Percentiles rank a stretch among this genome's conserved stretches.
These are phyloP conservation scores for Papilio xuthus DNA, from an alignment of 1,140 invertebrate genomes.

Conservation along the genomic window DNA sequence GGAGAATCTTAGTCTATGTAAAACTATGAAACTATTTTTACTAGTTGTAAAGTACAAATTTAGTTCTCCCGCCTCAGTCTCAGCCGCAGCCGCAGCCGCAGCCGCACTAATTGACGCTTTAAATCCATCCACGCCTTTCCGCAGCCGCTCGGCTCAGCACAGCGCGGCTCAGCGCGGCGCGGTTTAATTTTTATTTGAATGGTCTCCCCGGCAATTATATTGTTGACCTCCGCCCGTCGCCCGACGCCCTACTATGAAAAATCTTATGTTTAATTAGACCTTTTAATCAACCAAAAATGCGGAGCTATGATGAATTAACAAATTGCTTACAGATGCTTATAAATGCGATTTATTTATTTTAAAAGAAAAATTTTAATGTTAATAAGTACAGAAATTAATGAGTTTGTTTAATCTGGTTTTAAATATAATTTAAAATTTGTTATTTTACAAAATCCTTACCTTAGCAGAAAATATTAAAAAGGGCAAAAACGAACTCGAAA, in stretches of 20 bases:
- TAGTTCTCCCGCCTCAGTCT: slow-evolving; percentile 45
- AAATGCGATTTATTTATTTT: background rate
- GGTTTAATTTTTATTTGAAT: slow-evolving; percentile 54
- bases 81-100: slow-evolving; percentile 10
- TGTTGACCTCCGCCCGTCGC: slow-evolving; percentile 26
- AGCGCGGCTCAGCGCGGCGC: slow-evolving; percentile 22
- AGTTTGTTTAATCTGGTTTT: too few species aligned
- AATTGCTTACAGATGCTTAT: background rate
- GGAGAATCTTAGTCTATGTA: slow-evolving; percentile 35
- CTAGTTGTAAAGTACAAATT: slow-evolving; percentile 48
- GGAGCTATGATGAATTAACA: background rate
- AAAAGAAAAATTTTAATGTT: background rate
- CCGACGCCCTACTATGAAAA: slow-evolving; percentile 2
- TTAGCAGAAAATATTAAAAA: background rate
- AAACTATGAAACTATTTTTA: slow-evolving; percentile 57
- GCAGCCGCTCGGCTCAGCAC: slow-evolving; percentile 31
- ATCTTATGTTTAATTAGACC: slow-evolving; percentile 29
- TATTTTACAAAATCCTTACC: background rate
- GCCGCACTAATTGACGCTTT: slow-evolving; percentile 59
- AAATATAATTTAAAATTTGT: too few species aligned
- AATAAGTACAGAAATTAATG: too few species aligned
- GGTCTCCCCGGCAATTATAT: slow-evolving; percentile 44
- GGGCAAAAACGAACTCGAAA: background rate
- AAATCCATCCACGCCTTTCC: slow-evolving; percentile 57
- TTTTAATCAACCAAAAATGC: slow-evolving; percentile 28